These are phyloP conservation scores for Leucophenga montana DNA, from an alignment of 2,888 invertebrate genomes.

Conservation along the genomic window DNA sequence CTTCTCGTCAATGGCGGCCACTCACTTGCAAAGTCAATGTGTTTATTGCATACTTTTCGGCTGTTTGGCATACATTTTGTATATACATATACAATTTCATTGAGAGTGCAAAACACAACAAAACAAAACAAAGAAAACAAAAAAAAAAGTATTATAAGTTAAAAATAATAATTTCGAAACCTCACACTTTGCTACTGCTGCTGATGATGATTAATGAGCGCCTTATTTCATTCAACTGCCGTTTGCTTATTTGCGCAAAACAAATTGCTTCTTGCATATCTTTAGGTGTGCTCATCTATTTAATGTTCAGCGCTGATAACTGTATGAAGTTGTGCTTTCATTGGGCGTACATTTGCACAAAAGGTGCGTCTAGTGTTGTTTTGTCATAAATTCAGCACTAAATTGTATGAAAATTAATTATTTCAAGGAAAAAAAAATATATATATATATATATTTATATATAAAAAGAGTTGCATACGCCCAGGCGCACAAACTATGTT, in stretches of 20 bases:
- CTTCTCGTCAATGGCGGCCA: background rate
- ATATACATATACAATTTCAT: no score
- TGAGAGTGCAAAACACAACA: no score
- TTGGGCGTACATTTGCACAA: no score
- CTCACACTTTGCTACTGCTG: no score
- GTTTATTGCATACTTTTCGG: no score
- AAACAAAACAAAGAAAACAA: no score
- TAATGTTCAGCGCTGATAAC: background rate
- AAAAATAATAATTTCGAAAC: no score
- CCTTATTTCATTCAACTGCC: background rate
- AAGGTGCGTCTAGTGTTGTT: no score
- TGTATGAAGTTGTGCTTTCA: no score
- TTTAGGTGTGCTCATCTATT: constrained; percentile 2
- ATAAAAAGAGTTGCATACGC: background rate
- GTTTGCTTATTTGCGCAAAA: background rate
- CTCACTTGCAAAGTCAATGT: no score
- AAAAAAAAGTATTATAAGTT: no score
- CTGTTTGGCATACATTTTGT: no score
- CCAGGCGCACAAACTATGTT: background rate
- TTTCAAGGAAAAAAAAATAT: background rate
- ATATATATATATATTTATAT: background rate
- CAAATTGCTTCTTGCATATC: background rate
- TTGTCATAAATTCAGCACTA: background rate
- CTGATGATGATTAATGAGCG: constrained; percentile 1
- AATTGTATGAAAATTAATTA: background rate